These are phyloP conservation scores for Anguilla rostrata DNA, from an alignment of 2,113 vertebrate genomes.

Conservation along the genomic window DNA sequence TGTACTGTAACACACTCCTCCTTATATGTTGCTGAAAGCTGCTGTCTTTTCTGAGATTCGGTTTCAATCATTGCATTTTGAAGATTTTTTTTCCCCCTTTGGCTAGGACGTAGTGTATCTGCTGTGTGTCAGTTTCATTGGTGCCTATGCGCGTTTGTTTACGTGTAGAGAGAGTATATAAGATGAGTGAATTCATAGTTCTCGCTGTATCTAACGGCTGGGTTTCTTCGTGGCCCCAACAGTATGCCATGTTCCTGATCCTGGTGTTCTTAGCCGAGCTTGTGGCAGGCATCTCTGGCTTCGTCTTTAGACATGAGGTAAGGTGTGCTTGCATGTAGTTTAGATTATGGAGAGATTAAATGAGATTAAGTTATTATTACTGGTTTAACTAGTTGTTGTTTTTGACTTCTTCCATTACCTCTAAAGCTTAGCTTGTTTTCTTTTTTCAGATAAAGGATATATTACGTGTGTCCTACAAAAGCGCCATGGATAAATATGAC, in stretches of 20 bases:
- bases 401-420: background rate
- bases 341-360: background rate
- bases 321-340: conserved; percentile 32
- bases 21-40: background rate
- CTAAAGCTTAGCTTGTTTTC: background rate
- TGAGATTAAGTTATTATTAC: background rate
- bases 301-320: conserved; percentile 97
- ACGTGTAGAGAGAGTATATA: background rate
- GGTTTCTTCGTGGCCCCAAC: conserved; percentile 28
- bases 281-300: conserved; percentile 88
- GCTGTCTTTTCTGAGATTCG: background rate
- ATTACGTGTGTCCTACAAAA: conserved; percentile 71
- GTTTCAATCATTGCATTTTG: background rate
- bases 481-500: conserved; percentile 76
- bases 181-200: background rate
- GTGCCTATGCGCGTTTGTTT: too few species aligned
- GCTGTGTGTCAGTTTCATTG: too few species aligned
- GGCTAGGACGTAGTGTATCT: too few species aligned
- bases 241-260: conserved; percentile 96
- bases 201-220: background rate
- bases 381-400: background rate
- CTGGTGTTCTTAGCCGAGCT: conserved; percentile 93
- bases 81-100: too few species aligned
- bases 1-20: background rate
- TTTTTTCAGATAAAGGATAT: conserved; percentile 81